Evolutionary conservation across 2,797 vertebrate genomes (phyloP), one percentile per base, ranked within the genome.

Genomic region (Neoniphon sammara): DNA sequence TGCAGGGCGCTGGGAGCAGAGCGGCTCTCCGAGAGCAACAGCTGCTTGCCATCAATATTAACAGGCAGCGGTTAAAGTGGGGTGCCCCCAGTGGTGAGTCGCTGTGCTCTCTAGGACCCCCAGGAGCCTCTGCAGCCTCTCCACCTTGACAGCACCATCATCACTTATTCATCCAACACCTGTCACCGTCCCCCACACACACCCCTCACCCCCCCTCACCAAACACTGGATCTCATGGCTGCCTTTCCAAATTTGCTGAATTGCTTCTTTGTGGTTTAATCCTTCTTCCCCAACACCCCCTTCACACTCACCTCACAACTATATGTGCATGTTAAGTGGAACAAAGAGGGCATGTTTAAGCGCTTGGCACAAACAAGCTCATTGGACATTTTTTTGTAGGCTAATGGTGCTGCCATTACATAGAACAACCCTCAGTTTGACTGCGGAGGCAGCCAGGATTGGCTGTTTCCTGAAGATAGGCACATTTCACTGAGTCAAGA

Each of bases 111-210:
- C 50, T 10, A 3, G 25, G 58, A 42, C 17, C 49, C 44, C 9
- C 17, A 27, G 15, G 67, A 61, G 56, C 46, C 56, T 46, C 30
- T 18, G 52, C 46, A 54, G 62, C 47, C 52, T 77, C 68, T 59
- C 42, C 78, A 81, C 70, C 81, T 81, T 61, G 66, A 73, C 58
- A 74, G 62, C 59, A 30, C 72, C 30, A 46, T 68, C 71, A 78
- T 91, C 79, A 85, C 74, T 90, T 89, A 89, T 91, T 89, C 71
- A 87, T 77, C 60, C 63, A 66, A 73, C 80, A 86, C 80, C 85
- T 90, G 84, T 81, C 86, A 66, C n/a, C 69, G 31, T 44, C 47
- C 9, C 10, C 49, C 34, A 14, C n/a, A 17, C 21, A 64, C 21
- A n/a, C 21, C 5, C 25, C 53, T 8, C 65, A 25, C 66, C 25